Evolutionary conservation across 2,113 vertebrate genomes (phyloP).

Genomic region (Elephas maximus): DNA sequence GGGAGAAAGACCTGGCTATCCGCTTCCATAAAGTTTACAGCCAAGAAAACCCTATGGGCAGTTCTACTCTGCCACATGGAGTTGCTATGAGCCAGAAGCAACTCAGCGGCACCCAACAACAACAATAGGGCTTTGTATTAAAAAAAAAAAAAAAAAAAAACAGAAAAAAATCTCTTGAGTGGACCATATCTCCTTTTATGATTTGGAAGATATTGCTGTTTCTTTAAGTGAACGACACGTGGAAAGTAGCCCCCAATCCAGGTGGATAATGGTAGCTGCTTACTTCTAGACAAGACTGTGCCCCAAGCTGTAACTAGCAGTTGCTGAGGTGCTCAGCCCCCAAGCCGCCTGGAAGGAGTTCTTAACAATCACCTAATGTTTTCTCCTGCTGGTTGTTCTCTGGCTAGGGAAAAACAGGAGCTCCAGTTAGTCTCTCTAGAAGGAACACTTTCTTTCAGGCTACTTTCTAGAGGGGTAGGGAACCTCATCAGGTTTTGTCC

Average conservation of each 20-base stretch:
- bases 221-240: background rate
- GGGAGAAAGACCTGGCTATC: too few relatives aligned
- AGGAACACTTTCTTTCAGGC: background rate
- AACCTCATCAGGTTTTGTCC: background rate
- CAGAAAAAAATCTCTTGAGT: background rate
- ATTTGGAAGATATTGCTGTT: conserved; percentile 9
- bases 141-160: background rate
- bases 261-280: background rate
- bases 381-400: background rate
- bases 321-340: fast-evolving
- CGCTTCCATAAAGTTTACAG: too few relatives aligned
- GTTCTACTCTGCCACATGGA: too few relatives aligned
- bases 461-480: background rate
- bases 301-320: background rate
- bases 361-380: background rate
- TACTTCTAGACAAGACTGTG: background rate
- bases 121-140: background rate
- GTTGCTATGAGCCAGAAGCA: too few relatives aligned
- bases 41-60: too few relatives aligned
- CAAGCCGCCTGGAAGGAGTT: background rate
- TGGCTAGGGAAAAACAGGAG: background rate
- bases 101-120: too few relatives aligned
- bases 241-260: background rate
- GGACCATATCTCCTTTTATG: background rate
- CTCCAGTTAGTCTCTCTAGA: background rate